Evolutionary conservation across 1,140 invertebrate genomes (phyloP).

Genomic region (Calliphora vicina): DNA sequence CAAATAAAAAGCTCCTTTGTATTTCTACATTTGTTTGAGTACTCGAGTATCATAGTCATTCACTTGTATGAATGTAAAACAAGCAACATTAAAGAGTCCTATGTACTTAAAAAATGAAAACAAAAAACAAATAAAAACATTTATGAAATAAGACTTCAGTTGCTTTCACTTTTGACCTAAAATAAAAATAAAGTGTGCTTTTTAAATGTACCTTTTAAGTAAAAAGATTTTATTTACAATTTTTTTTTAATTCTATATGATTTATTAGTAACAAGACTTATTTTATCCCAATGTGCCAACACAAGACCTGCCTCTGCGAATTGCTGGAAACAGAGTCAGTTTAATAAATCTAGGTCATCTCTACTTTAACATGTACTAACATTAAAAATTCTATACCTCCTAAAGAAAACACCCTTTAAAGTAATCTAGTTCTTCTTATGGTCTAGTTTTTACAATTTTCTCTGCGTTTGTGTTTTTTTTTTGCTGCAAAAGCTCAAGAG

Average conservation of each 20-base stretch:
- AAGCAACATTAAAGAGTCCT: neutral
- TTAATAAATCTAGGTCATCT: too few relatives aligned
- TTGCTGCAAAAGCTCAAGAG: neutral
- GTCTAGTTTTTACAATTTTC: neutral
- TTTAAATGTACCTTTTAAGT: too few relatives aligned
- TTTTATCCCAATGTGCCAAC: too few relatives aligned
- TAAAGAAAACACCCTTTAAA: neutral
- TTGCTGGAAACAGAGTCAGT: too few relatives aligned
- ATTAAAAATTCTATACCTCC: too few relatives aligned
- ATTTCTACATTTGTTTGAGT: neutral
- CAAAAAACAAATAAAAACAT: neutral
- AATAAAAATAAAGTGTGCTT: neutral
- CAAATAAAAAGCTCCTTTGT: neutral
- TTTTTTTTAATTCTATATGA: too few relatives aligned
- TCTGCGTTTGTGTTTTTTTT: slow-evolving; percentile 1
- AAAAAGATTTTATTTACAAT: too few relatives aligned
- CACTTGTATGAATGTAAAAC: too few relatives aligned
- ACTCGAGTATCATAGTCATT: neutral
- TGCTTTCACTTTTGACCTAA: neutral
- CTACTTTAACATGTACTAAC: too few relatives aligned
- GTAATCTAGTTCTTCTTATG: neutral
- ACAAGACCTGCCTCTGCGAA: too few relatives aligned
- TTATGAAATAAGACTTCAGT: neutral
- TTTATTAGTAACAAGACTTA: too few relatives aligned
- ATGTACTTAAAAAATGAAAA: too few relatives aligned